These are phyloP conservation scores for Crossocerus cetratus DNA, from an alignment of 2,888 invertebrate species.

Conservation along the genomic window DNA sequence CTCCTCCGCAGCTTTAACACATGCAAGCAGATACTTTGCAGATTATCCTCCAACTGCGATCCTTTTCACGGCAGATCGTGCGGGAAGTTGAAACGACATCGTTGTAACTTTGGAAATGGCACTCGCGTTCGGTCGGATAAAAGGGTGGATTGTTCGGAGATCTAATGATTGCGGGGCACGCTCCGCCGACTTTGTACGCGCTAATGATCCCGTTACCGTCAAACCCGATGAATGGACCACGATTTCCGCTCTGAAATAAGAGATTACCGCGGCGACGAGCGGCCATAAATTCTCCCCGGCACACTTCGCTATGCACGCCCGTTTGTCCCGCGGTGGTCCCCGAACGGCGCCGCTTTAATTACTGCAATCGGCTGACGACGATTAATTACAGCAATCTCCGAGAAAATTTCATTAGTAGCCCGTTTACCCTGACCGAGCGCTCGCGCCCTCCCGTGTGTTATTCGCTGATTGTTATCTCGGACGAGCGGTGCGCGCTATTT, in stretches of 20 bases:
- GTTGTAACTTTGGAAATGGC: neutral
- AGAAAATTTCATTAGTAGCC: constrained; percentile 24
- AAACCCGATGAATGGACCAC: neutral
- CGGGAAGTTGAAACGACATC: neutral
- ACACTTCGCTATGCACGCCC: constrained; percentile 21
- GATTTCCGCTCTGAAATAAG: constrained; percentile 23
- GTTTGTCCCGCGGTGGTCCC: neutral
- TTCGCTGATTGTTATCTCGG: too few species aligned
- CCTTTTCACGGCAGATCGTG: too few species aligned
- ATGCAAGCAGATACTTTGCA: too few species aligned
- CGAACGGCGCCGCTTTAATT: constrained; percentile 37
- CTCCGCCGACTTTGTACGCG: too few species aligned
- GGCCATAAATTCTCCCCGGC: constrained; percentile 12
- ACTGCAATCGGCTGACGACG: constrained; percentile 19
- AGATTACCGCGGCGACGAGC: constrained; percentile 16
- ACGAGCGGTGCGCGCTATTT: too few species aligned
- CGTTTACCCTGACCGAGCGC: neutral
- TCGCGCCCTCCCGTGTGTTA: too few species aligned
- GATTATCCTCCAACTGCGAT: too few species aligned
- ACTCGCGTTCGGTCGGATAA: neutral
- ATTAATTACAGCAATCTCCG: constrained; percentile 30
- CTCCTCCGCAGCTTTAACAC: too few species aligned
- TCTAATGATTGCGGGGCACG: too few species aligned
- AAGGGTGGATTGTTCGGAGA: too few species aligned
- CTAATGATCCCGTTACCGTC: neutral